phyloP scores from a whole-genome alignment of 30 jellyfish, hydroid and myxozoan species.

The Sanderia malayensis region DNA sequence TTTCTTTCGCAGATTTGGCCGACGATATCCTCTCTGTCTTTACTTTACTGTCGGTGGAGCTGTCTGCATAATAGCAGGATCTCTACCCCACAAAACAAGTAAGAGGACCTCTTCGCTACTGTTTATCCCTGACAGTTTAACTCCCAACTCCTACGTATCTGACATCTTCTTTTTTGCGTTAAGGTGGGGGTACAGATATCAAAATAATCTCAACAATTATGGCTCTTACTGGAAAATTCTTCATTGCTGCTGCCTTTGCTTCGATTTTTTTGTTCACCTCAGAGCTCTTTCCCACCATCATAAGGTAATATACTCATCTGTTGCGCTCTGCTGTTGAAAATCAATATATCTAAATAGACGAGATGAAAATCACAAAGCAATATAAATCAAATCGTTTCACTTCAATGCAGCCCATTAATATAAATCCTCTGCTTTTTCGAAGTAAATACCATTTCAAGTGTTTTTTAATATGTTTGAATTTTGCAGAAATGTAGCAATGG shows the following conservation, averaged over 20 bases:
- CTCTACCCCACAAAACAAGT: conserved; percentile 52
- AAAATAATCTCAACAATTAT: conserved; percentile 48
- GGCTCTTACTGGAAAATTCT: conserved; percentile 78
- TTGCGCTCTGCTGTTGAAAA: too few relatives aligned
- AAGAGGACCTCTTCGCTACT: neutral
- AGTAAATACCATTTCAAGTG: too few relatives aligned
- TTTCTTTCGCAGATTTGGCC: conserved; percentile 40
- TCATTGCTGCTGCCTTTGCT: conserved; percentile 82
- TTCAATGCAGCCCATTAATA: too few relatives aligned
- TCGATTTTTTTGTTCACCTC: conserved; percentile 82
- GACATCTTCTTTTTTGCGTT: neutral
- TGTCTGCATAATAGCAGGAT: conserved; percentile 76
- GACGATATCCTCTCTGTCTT: conserved; percentile 59
- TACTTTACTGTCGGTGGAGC: conserved; percentile 66
- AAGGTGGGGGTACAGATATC: conserved; percentile 66
- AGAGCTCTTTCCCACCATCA: conserved; percentile 80
- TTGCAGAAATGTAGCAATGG: conserved; percentile 79
- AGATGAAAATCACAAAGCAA: too few relatives aligned
- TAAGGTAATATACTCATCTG: too few relatives aligned
- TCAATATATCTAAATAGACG: too few relatives aligned
- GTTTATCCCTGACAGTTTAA: neutral
- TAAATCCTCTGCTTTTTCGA: too few relatives aligned
- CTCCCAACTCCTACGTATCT: neutral
- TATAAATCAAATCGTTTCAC: too few relatives aligned
- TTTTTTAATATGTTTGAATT: neutral